These are phyloP conservation scores for Ophiodon elongatus DNA, from an alignment of 2,113 vertebrate species.

Conservation along the genomic window DNA sequence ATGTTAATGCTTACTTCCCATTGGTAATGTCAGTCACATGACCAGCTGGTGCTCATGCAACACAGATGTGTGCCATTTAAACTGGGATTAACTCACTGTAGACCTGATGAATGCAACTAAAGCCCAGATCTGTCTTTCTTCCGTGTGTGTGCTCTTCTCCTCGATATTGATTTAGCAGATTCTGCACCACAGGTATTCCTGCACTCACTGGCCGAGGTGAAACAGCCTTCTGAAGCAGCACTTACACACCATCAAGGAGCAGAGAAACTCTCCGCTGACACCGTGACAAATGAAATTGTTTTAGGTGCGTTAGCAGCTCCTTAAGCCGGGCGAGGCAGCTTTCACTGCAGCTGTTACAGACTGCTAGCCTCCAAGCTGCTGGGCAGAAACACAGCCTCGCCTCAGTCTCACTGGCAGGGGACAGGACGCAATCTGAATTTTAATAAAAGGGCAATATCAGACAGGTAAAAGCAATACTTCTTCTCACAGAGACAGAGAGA, in stretches of 20 bases:
- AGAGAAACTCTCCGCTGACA: constrained; percentile 44
- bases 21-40: background rate
- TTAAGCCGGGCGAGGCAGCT: constrained; percentile 38
- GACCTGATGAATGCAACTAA: background rate
- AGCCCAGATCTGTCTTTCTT: background rate
- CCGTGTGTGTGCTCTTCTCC: background rate
- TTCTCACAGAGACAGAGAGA: background rate
- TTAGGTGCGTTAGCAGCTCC: constrained; percentile 58
- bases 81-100: too few species aligned
- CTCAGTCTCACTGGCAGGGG: constrained; percentile 32
- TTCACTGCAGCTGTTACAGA: constrained; percentile 45
- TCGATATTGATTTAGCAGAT: constrained; percentile 24
- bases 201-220: background rate
- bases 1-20: background rate
- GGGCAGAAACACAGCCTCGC: constrained; percentile 28
- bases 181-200: constrained; percentile 22
- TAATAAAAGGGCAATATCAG: constrained; percentile 55
- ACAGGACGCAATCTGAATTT: constrained; percentile 41
- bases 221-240: constrained; percentile 6
- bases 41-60: background rate
- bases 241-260: constrained; percentile 28
- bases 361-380: constrained; percentile 24
- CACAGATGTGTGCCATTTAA: background rate
- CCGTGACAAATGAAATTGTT: constrained; percentile 66
- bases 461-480: constrained; percentile 43